Percentiles rank a stretch among this genome's conserved stretches.
phyloP scores from a whole-genome alignment of 2,113 vertebrate genomes.

The Podarcis cretensis region DNA sequence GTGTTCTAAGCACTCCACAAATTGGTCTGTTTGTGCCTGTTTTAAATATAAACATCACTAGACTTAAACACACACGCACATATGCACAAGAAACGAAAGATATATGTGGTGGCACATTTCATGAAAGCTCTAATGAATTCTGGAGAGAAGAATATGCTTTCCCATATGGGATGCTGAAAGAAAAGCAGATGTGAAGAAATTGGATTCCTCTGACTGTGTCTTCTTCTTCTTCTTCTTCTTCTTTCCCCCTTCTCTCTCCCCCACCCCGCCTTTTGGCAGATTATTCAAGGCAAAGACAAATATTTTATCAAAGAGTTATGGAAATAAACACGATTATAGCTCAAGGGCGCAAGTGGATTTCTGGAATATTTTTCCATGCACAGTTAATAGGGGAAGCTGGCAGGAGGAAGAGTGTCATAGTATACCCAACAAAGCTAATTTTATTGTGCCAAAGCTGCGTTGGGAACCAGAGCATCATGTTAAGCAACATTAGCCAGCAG shows the following conservation, averaged over 20 bases:
- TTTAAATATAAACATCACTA: constrained; percentile 57
- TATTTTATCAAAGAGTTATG: constrained; percentile 64
- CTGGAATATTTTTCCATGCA: constrained; percentile 56
- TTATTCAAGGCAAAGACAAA: constrained; percentile 72
- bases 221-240: constrained; percentile 46
- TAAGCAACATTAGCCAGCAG: constrained; percentile 66
- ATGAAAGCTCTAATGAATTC: constrained; percentile 67
- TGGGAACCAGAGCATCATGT: constrained; percentile 55
- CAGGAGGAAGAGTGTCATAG: constrained; percentile 20
- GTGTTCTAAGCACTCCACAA: constrained; percentile 58
- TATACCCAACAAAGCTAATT: constrained; percentile 59
- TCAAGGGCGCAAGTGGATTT: constrained; percentile 70
- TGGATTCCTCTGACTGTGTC: constrained; percentile 66
- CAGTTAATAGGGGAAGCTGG: constrained; percentile 53
- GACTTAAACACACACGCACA: neutral
- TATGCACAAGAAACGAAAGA: neutral
- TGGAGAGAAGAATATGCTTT: constrained; percentile 75
- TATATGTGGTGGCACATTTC: constrained; percentile 39
- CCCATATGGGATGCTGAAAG: constrained; percentile 75
- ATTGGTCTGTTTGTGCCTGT: constrained; percentile 67
- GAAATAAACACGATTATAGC: constrained; percentile 70
- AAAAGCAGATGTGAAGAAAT: constrained; percentile 73
- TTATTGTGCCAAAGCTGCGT: constrained; percentile 52
- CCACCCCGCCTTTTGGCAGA: constrained; percentile 64
- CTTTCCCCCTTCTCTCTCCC: constrained; percentile 7